Conservation (phyloP, 2,113 vertebrate genomes). For the Spea bombifrons region DNA sequence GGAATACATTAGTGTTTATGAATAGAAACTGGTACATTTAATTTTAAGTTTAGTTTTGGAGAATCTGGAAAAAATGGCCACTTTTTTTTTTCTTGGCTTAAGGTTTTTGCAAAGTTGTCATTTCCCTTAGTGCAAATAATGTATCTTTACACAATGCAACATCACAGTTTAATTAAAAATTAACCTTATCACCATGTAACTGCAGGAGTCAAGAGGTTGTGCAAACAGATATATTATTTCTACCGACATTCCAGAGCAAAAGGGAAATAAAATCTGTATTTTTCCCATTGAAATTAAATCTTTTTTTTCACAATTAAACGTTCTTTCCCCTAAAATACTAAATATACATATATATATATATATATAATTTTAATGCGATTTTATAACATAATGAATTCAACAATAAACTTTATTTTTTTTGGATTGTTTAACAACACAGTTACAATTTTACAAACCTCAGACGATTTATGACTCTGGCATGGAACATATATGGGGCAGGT, state of each 20-base stretch:
- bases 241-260: conserved; percentile 20
- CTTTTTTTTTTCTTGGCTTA: too few relatives aligned
- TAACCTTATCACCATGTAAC: conserved; percentile 44
- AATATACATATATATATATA: neutral
- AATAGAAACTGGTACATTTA: too few relatives aligned
- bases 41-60: too few relatives aligned
- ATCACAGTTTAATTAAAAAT: conserved; percentile 41
- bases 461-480: neutral
- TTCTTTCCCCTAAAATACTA: neutral
- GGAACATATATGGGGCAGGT: neutral
- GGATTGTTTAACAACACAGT: neutral
- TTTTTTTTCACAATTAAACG: too few relatives aligned
- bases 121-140: conserved; percentile 32
- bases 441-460: neutral
- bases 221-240: conserved; percentile 36
- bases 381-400: too few relatives aligned
- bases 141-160: conserved; percentile 42
- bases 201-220: conserved; percentile 45
- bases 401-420: neutral
- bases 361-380: neutral
- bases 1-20: too few relatives aligned
- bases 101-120: neutral
- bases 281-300: neutral
- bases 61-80: too few relatives aligned
- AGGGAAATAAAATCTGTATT: conserved; percentile 1